Evolutionary conservation across 2,888 invertebrate genomes (phyloP), one percentile per base, ranked within the genome.

Genomic region (Ornithoptera alexandrae): DNA sequence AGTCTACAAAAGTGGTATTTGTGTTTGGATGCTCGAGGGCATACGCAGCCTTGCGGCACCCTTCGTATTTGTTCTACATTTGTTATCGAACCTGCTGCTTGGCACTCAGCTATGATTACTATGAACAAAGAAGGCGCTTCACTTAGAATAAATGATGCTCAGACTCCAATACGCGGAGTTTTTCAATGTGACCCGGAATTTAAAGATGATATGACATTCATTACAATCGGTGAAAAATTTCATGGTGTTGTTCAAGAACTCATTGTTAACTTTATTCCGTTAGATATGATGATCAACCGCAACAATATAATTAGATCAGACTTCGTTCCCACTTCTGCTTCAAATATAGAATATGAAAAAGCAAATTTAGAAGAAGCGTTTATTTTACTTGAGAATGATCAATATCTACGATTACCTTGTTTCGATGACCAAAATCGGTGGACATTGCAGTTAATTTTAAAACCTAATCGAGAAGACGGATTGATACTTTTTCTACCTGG

Each of bases 221-320:
- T 93, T 75, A 79, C 75, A 70, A 77, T 93, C 5, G 93, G 93
- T 10, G 88, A 90, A 76, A 85, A 81, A 74, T 83, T 92, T 68
- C 88, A 87, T 50, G 93, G 93, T 1, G 88, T 89, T 78, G 81
- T 93, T 65, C 90, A 93, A 76, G 89, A 91, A 74, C 60, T 93
- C 12, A 82, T 87, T 50, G 75, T 93, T 20, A 93, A 93, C 76
- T 93, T 93, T 74, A 86, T 84, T 57, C 87, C 89, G 1, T 73
- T 93, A 56, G 79, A 78, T 67, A 78, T 92, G 73, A 76, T 78
- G 36, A 76, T 83, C 42, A 79, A 81, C 70, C 78, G 78, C 62
- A 74, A 81, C 61, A 72, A 69, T 53, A 79, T 72, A 71, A 67
- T 71, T 53, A 76, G 67, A 22, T 74, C 77, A 0, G 78, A 81